Conservation (phyloP, 2,113 vertebrate genomes). For the Tachycineta bicolor region DNA sequence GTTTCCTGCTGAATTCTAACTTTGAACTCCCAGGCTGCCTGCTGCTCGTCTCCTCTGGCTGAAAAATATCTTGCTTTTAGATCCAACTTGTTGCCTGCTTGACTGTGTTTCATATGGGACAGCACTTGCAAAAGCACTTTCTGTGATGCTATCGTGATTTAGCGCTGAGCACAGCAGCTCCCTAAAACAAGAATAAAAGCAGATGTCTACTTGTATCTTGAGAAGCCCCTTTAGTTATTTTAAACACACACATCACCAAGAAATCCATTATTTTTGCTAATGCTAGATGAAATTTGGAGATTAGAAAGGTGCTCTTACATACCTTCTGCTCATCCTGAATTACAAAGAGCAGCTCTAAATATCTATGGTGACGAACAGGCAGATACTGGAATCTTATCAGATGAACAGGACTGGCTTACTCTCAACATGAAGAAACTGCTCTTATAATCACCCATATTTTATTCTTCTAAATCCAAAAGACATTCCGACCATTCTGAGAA, state of each 20-base stretch:
- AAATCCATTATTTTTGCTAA: neutral
- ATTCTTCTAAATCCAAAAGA: neutral
- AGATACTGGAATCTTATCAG: neutral
- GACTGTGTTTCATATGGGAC: neutral
- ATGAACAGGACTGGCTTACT: neutral
- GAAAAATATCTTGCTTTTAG: neutral
- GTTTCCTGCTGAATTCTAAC: neutral
- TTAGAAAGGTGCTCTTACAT: neutral
- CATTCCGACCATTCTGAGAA: neutral
- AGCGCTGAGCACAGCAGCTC: neutral
- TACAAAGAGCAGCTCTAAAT: neutral
- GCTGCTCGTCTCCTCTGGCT: neutral
- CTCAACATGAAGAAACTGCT: neutral
- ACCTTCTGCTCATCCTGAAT: neutral
- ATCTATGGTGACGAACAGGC: neutral
- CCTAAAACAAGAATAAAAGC: neutral
- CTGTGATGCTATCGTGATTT: neutral
- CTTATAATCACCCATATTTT: neutral
- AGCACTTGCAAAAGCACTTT: neutral
- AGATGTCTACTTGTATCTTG: neutral
- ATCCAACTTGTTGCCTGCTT: neutral
- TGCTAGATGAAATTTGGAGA: neutral
- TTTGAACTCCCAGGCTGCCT: slow-evolving; percentile 33
- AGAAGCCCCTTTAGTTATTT: neutral
- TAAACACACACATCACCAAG: neutral